Conservation (phyloP, 2,888 invertebrate genomes). For the Marasmarcha lunaedactyla region DNA sequence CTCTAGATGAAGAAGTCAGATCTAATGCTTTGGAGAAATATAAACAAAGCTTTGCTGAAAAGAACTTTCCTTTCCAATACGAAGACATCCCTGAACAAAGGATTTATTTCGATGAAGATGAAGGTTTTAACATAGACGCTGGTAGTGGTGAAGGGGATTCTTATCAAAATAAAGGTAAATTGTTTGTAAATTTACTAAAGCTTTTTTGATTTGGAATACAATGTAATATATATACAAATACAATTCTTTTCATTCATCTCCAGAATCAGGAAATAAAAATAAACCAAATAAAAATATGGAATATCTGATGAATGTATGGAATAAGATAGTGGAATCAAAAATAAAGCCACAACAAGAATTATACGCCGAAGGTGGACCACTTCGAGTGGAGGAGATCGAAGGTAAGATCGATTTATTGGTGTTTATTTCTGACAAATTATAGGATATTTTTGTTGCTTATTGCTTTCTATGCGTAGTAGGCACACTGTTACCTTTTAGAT, state of each 20-base stretch:
- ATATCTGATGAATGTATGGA: constrained; percentile 53
- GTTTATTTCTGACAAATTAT: constrained; percentile 5
- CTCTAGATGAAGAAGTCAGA: constrained; percentile 51
- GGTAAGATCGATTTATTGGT: constrained; percentile 27
- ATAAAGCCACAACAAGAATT: constrained; percentile 38
- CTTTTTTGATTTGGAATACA: too few relatives aligned
- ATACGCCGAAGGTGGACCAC: constrained; percentile 57
- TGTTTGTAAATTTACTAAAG: too few relatives aligned
- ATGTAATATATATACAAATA: too few relatives aligned
- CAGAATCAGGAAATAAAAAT: not conserved
- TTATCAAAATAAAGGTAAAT: constrained; percentile 41
- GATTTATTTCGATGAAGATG: constrained; percentile 69
- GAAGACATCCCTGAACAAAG: constrained; percentile 66
- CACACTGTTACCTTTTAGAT: constrained; percentile 18
- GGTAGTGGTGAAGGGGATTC: constrained; percentile 54
- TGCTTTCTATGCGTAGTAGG: constrained; percentile 44
- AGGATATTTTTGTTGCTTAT: constrained; percentile 44
- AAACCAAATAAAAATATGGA: constrained; percentile 51
- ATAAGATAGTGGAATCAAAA: constrained; percentile 39
- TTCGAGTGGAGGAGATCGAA: constrained; percentile 45
- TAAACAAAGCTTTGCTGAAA: constrained; percentile 53
- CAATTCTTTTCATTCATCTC: not conserved
- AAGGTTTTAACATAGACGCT: constrained; percentile 40
- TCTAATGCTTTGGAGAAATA: constrained; percentile 57
- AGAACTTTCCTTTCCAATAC: constrained; percentile 61